Conservation (phyloP, 2,113 vertebrate genomes). For the Muntiacus reevesi region DNA sequence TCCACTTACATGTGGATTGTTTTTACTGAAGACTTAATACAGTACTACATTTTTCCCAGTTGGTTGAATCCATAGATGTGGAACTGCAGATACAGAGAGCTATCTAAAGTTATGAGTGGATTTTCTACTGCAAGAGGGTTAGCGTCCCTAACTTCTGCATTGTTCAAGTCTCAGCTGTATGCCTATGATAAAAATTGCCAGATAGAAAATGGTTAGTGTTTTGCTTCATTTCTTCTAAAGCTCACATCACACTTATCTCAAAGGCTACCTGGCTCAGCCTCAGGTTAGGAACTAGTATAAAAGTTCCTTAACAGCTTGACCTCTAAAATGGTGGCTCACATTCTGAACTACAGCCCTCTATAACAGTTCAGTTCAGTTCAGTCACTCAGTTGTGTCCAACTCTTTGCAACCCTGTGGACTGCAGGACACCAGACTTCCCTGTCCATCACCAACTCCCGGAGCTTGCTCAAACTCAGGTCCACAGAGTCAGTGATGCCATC, state of each 20-base stretch:
- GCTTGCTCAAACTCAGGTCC: neutral
- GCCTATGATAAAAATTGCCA: slow-evolving; percentile 14
- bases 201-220: neutral
- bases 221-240: neutral
- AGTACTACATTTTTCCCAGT: neutral
- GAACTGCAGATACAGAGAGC: neutral
- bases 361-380: neutral
- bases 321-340: neutral
- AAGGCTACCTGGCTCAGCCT: neutral
- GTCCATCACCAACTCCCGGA: neutral
- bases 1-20: neutral
- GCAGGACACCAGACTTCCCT: neutral
- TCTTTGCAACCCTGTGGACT: neutral
- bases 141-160: neutral
- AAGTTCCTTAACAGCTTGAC: neutral
- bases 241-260: neutral
- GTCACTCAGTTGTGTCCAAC: neutral
- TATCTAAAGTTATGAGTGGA: neutral
- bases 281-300: neutral
- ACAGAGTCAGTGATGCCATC: neutral
- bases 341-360: neutral
- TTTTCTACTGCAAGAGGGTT: neutral
- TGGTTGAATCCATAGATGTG: neutral
- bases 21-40: neutral
- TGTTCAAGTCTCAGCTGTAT: neutral